These are phyloP conservation scores for Operophtera brumata DNA, from an alignment of 2,888 invertebrate genomes.

Conservation along the genomic window DNA sequence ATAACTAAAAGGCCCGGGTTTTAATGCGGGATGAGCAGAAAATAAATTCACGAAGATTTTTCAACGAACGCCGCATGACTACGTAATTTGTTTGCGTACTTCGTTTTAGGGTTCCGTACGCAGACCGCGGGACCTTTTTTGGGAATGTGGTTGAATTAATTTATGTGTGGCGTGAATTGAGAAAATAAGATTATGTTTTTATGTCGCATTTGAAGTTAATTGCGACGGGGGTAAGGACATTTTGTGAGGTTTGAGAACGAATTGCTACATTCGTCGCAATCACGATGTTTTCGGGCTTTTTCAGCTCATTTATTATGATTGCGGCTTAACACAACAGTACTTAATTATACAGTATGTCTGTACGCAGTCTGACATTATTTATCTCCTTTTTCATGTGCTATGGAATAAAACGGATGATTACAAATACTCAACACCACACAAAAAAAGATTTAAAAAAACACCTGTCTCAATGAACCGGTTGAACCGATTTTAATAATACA, in stretches of 20 bases:
- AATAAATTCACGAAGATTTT: slow-evolving; percentile 69
- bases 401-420: too few species aligned
- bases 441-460: too few species aligned
- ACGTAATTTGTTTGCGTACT: slow-evolving; percentile 57
- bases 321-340: too few species aligned
- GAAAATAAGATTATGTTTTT: slow-evolving; percentile 30
- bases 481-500: too few species aligned
- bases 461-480: too few species aligned
- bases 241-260: background rate
- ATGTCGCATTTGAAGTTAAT: slow-evolving; percentile 29
- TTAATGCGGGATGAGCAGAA: slow-evolving; percentile 57
- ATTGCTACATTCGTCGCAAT: too few species aligned
- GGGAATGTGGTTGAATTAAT: slow-evolving; percentile 29
- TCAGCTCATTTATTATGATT: too few species aligned
- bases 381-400: too few species aligned
- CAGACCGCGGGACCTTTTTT: slow-evolving; percentile 23
- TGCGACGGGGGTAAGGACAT: slow-evolving; percentile 8
- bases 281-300: too few species aligned
- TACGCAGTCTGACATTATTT: too few species aligned
- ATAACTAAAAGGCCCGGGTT: slow-evolving; percentile 55
- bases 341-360: too few species aligned
- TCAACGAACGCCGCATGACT: slow-evolving; percentile 60
- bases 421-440: too few species aligned
- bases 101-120: slow-evolving; percentile 38
- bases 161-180: slow-evolving; percentile 27